These are phyloP conservation scores for Amaurobius ferox DNA, from an alignment of 2,888 invertebrate genomes.

Conservation along the genomic window DNA sequence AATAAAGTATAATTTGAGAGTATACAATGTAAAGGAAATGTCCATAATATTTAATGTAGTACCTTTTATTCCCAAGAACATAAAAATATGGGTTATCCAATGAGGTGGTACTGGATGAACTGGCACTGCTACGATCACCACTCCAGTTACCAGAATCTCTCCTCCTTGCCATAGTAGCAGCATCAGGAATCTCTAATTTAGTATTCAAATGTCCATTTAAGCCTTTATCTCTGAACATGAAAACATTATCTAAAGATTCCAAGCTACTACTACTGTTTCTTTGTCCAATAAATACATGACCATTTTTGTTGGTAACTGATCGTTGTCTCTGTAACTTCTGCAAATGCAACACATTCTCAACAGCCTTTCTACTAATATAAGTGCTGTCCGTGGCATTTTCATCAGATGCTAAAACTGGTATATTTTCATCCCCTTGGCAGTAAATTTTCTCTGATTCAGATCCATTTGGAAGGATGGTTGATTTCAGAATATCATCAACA, in stretches of 20 bases:
- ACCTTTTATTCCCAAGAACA: constrained; percentile 85
- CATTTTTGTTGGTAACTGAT: constrained; percentile 67
- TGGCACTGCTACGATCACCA: constrained; percentile 95
- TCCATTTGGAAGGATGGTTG: background rate
- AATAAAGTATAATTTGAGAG: too few relatives aligned
- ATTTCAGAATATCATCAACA: constrained; percentile 23
- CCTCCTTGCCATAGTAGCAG: constrained; percentile 83
- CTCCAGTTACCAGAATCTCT: constrained; percentile 95
- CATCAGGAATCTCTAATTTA: constrained; percentile 83
- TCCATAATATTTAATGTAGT: constrained; percentile 73
- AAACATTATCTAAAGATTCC: constrained; percentile 74
- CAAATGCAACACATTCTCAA: constrained; percentile 84
- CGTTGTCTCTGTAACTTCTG: constrained; percentile 75
- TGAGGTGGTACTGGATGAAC: constrained; percentile 93
- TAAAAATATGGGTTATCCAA: constrained; percentile 93
- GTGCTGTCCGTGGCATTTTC: constrained; percentile 38
- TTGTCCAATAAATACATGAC: constrained; percentile 43
- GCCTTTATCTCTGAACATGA: constrained; percentile 47
- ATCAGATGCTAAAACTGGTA: background rate
- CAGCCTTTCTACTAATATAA: constrained; percentile 86
- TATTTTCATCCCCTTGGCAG: background rate
- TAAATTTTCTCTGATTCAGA: background rate
- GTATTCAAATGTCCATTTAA: constrained; percentile 19
- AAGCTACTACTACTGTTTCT: constrained; percentile 74
- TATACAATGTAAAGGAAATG: too few relatives aligned